phyloP scores from a whole-genome alignment of 2,797 vertebrate species.

The Platyrinchus mystaceus region DNA sequence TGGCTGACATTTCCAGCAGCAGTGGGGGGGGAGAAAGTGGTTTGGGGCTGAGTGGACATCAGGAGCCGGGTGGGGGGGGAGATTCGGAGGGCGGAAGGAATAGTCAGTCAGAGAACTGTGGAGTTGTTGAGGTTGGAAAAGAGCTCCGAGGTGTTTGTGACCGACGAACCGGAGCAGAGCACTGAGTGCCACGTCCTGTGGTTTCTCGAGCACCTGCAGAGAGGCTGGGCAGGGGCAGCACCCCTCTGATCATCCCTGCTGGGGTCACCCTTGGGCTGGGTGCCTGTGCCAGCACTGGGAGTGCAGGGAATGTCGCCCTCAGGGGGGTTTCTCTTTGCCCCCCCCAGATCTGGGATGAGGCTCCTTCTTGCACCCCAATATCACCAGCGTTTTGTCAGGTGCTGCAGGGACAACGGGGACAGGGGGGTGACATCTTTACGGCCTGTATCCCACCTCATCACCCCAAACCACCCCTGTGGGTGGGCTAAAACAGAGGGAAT shows the following conservation, averaged over 20 bases:
- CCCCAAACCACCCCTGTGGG: accelerated
- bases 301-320: not conserved
- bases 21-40: slow-evolving; percentile 28
- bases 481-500: accelerated
- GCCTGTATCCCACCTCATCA: not conserved
- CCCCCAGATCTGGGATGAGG: not conserved
- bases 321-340: accelerated
- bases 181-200: accelerated
- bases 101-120: accelerated
- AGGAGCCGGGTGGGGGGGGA: not conserved
- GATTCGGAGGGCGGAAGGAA: not conserved
- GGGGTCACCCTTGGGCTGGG: not conserved
- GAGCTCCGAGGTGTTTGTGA: no score
- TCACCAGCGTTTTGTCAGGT: accelerated
- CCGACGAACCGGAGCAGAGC: accelerated
- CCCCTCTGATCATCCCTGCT: not conserved
- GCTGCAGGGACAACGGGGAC: not conserved
- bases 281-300: not conserved
- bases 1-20: slow-evolving; percentile 71
- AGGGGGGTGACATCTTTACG: not conserved
- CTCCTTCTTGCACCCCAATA: not conserved
- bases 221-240: not conserved
- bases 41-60: slow-evolving; percentile 48
- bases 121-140: not conserved
- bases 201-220: not conserved